phyloP scores from a whole-genome alignment of 1,140 invertebrate species.

The Drosophila sechellia region DNA sequence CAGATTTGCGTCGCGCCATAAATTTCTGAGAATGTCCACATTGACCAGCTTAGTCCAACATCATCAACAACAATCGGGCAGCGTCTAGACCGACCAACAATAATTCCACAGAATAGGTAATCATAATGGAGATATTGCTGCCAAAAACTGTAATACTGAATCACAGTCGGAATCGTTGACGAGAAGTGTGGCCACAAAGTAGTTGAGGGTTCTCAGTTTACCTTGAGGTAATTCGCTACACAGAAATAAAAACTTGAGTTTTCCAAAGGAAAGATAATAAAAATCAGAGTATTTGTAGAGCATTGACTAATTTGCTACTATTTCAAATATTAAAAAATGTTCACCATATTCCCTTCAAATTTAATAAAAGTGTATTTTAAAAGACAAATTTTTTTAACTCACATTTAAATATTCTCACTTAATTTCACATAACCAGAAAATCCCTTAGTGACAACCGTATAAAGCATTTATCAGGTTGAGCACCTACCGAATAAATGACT shows the following conservation, averaged over 20 bases:
- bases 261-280: too few species aligned
- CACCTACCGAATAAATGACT: slow-evolving; percentile 14
- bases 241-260: not conserved
- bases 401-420: not conserved
- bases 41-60: slow-evolving; percentile 61
- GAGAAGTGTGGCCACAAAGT: slow-evolving; percentile 29
- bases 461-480: slow-evolving; percentile 49
- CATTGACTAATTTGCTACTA: too few species aligned
- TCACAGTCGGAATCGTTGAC: slow-evolving; percentile 22
- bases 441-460: slow-evolving; percentile 20
- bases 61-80: slow-evolving; percentile 62
- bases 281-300: too few species aligned
- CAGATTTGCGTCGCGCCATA: slow-evolving; percentile 77
- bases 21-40: slow-evolving; percentile 51
- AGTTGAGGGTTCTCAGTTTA: not conserved
- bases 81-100: slow-evolving; percentile 50
- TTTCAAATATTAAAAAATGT: too few species aligned
- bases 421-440: slow-evolving; percentile 34
- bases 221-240: slow-evolving; percentile 18
- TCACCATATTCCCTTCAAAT: too few species aligned
- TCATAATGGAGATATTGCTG: slow-evolving; percentile 62
- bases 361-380: too few species aligned
- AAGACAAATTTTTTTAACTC: too few species aligned
- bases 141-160: slow-evolving; percentile 35
- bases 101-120: slow-evolving; percentile 50